Percentiles rank a stretch among this genome's conserved stretches.
These are phyloP conservation scores for Semicossyphus pulcher DNA, from an alignment of 2,113 vertebrate species.

Conservation along the genomic window DNA sequence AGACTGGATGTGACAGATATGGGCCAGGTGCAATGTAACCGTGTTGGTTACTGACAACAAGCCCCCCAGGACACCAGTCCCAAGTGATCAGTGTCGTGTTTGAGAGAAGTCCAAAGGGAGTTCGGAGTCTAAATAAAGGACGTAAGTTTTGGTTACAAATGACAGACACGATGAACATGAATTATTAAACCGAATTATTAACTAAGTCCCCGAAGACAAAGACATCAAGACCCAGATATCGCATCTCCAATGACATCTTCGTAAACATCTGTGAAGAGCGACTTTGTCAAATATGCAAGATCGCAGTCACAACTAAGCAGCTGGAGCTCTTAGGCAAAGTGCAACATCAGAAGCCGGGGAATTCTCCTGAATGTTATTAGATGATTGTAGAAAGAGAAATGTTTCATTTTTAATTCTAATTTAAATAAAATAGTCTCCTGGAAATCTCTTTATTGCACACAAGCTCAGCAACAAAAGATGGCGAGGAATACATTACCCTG, in stretches of 20 bases:
- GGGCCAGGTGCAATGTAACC: slow-evolving; percentile 47
- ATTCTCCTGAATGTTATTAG: slow-evolving; percentile 28
- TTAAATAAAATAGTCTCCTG: slow-evolving; percentile 25
- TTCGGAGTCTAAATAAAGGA: slow-evolving; percentile 24
- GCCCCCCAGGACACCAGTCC: slow-evolving; percentile 35
- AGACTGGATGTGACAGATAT: slow-evolving; percentile 59
- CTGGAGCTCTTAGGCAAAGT: slow-evolving; percentile 42
- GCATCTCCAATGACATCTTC: slow-evolving; percentile 32
- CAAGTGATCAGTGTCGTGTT: slow-evolving; percentile 50
- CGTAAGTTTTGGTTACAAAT: slow-evolving; percentile 40
- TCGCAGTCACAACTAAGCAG: slow-evolving; percentile 37
- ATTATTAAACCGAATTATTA: slow-evolving; percentile 49
- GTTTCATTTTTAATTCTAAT: slow-evolving; percentile 47
- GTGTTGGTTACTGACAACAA: slow-evolving; percentile 48
- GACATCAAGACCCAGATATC: slow-evolving; percentile 45
- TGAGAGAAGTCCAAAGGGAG: slow-evolving; percentile 21
- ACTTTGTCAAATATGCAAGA: slow-evolving; percentile 54
- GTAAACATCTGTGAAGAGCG: slow-evolving; percentile 58
- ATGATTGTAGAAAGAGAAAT: slow-evolving; percentile 25
- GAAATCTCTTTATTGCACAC: not conserved
- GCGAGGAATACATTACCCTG: slow-evolving; percentile 26
- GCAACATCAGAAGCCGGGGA: slow-evolving; percentile 35
- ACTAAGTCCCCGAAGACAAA: slow-evolving; percentile 42
- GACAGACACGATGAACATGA: slow-evolving; percentile 53
- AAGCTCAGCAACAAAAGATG: not conserved